phyloP scores from a whole-genome alignment of 2,113 vertebrate species.

The Dryoscopus gambensis region DNA sequence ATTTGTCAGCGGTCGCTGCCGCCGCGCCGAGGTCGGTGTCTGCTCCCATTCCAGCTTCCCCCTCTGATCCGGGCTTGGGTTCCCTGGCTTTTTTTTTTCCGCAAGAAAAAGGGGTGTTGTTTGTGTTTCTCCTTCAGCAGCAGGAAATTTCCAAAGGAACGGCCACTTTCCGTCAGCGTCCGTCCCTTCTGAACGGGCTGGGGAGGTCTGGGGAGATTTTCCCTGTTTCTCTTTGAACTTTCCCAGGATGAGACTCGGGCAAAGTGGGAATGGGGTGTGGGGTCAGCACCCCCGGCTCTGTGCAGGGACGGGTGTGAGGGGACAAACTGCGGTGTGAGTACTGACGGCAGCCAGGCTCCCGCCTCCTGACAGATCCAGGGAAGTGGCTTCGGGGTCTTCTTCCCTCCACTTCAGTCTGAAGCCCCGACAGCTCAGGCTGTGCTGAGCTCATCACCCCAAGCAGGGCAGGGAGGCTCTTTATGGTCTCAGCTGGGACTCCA shows the following conservation, averaged over 20 bases:
- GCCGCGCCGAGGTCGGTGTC: neutral
- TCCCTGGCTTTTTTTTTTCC: neutral
- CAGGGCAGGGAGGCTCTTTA: neutral
- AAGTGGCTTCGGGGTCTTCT: neutral
- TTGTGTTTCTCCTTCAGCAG: neutral
- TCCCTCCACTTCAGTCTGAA: neutral
- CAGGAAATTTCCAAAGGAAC: neutral
- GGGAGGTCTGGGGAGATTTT: neutral
- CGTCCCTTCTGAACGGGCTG: accelerated
- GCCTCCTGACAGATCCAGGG: neutral
- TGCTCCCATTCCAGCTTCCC: neutral
- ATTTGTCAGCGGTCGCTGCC: neutral
- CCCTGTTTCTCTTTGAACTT: accelerated
- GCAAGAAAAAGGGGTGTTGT: neutral
- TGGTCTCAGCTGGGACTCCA: neutral
- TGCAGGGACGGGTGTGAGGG: neutral
- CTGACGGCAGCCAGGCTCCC: neutral
- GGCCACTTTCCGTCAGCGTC: neutral
- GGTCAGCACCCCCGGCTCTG: neutral
- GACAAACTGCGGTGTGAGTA: neutral
- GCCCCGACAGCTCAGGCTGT: accelerated
- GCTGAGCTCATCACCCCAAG: neutral
- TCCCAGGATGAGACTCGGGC: accelerated
- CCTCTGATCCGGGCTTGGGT: neutral
- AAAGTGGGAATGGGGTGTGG: neutral